Percentiles rank a stretch among this genome's conserved stretches.
Conservation (phyloP, 2,888 invertebrate species). For the Linnaemya vulpina region DNA sequence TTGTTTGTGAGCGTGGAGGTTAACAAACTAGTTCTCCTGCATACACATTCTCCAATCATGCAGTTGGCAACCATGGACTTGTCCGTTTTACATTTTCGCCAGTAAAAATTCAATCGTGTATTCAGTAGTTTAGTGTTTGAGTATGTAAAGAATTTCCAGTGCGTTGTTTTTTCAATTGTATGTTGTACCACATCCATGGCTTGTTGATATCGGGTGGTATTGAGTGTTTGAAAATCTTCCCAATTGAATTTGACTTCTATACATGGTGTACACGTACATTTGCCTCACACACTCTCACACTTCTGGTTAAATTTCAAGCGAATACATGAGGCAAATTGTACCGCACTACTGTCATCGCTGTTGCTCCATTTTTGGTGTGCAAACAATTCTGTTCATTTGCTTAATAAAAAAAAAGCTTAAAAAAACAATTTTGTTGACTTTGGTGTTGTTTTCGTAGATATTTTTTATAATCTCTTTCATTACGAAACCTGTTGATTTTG, state of each 20-base stretch:
- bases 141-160: constrained; percentile 17
- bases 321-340: constrained; percentile 7
- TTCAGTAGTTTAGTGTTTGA: constrained; percentile 18
- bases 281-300: constrained; percentile 36
- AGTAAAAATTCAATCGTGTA: not conserved
- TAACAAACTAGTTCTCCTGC: too few relatives aligned
- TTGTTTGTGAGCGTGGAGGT: too few relatives aligned
- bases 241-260: constrained; percentile 28
- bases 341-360: constrained; percentile 20
- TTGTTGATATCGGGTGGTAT: constrained; percentile 49
- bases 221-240: constrained; percentile 32
- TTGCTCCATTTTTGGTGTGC: constrained; percentile 72
- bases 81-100: not conserved
- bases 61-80: constrained; percentile 34
- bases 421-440: constrained; percentile 30
- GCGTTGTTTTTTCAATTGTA: constrained; percentile 29
- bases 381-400: constrained; percentile 67
- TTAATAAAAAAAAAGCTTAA: constrained; percentile 20
- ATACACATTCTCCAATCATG: not conserved
- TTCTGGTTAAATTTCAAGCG: constrained; percentile 12
- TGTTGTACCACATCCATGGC: constrained; percentile 1
- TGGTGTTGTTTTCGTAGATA: constrained; percentile 10
- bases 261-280: constrained; percentile 7
- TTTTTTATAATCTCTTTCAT: constrained; percentile 26
- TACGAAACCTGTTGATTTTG: constrained; percentile 71